A percentile compares a stretch with the other conserved stretches of the same genome.
These are phyloP conservation scores for Orientallactaga sibirica DNA, from an alignment of 2,797 vertebrate genomes.

Conservation along the genomic window DNA sequence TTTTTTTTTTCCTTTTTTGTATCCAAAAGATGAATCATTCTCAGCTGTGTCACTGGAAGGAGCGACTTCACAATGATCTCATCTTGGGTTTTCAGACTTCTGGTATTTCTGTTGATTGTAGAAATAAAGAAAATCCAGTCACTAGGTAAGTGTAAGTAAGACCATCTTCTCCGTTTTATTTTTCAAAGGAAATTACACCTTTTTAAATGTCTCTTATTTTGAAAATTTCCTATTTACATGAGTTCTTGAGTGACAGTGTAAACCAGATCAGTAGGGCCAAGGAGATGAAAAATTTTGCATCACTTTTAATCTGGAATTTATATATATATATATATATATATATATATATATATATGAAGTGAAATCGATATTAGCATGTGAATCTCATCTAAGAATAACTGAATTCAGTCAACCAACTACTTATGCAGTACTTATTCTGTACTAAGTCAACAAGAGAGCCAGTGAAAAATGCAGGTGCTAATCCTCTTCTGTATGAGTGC, in stretches of 20 bases:
- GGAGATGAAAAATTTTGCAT: neutral
- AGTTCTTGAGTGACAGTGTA: neutral
- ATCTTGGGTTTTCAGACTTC: constrained; percentile 20
- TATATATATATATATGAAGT: neutral
- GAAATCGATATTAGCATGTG: neutral
- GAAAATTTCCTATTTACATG: neutral
- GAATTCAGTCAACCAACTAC: neutral
- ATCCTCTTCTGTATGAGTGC: neutral
- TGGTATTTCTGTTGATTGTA: neutral
- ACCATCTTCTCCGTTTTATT: neutral
- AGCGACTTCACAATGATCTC: neutral
- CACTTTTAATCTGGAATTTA: neutral
- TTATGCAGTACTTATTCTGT: neutral
- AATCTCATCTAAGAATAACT: neutral
- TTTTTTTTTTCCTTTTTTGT: neutral
- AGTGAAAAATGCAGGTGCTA: neutral
- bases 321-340: neutral
- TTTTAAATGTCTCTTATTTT: neutral
- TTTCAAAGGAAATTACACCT: neutral
- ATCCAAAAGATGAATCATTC: neutral
- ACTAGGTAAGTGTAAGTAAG: neutral
- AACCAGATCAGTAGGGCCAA: neutral
- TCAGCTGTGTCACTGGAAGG: neutral
- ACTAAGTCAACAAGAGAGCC: neutral
- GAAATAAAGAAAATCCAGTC: constrained; percentile 2